Percentiles rank a stretch among this genome's conserved stretches.
Conservation (phyloP, 2,113 vertebrate species). For the Larimichthys polyactis region DNA sequence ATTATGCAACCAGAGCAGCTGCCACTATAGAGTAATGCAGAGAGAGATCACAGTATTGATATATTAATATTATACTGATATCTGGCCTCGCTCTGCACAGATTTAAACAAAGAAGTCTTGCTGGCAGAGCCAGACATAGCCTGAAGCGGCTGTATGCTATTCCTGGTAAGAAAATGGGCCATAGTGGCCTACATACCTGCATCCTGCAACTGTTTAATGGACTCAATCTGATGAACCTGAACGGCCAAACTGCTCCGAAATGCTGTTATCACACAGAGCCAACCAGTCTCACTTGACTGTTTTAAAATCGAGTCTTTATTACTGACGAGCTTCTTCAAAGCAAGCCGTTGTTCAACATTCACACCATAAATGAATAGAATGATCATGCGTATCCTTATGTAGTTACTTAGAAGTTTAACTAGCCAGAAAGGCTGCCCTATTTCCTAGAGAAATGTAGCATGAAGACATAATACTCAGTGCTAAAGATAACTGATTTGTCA, state of each 20-base stretch:
- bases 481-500: not conserved
- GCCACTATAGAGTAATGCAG: not conserved
- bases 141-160: conserved; percentile 40
- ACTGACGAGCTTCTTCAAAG: not conserved
- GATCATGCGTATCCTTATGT: not conserved
- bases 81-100: not conserved
- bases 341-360: not conserved
- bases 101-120: not conserved
- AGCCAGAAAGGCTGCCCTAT: conserved; percentile 1
- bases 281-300: conserved; percentile 18
- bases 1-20: not conserved
- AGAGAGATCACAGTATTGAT: not conserved
- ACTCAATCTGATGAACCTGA: conserved; percentile 39
- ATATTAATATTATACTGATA: not conserved
- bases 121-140: conserved; percentile 13
- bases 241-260: conserved; percentile 39
- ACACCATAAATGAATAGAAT: not conserved
- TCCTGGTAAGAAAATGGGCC: conserved; percentile 36
- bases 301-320: not conserved
- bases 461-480: not conserved
- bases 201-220: conserved; percentile 29
- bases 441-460: not conserved
- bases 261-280: not conserved
- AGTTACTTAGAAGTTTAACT: conserved; percentile 4
- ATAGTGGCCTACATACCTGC: conserved; percentile 54